Evolutionary conservation across 2,888 invertebrate genomes (phyloP).

Genomic region (Volucella bombylans): DNA sequence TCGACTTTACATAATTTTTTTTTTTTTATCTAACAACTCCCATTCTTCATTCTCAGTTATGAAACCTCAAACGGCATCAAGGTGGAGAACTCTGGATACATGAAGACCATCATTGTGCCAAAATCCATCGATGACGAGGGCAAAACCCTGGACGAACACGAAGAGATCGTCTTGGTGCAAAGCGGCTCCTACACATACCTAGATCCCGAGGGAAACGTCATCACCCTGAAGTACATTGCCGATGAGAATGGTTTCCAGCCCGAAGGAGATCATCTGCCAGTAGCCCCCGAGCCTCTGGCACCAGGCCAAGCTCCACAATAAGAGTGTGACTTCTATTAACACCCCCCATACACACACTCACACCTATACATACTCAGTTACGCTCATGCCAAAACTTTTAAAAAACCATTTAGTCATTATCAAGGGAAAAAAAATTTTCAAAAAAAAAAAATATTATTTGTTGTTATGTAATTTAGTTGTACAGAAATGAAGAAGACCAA

Average conservation of each 20-base stretch:
- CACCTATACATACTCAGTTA: conserved; percentile 41
- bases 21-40: conserved; percentile 2
- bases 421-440: conserved; percentile 15
- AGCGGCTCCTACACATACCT: conserved; percentile 88
- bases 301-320: conserved; percentile 41
- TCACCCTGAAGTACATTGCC: conserved; percentile 86
- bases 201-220: conserved; percentile 87
- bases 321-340: conserved; percentile 40
- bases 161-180: conserved; percentile 85
- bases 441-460: conserved; percentile 42
- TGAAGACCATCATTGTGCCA: conserved; percentile 85
- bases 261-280: conserved; percentile 86
- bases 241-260: conserved; percentile 89
- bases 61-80: conserved; percentile 91
- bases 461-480: conserved; percentile 73
- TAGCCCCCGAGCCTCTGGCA: conserved; percentile 81
- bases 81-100: conserved; percentile 88
- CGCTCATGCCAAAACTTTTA: conserved; percentile 64
- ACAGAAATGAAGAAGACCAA: conserved; percentile 55
- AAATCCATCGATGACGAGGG: conserved; percentile 82
- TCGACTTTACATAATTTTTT: not conserved
- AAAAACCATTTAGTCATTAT: conserved; percentile 68
- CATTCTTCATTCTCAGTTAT: conserved; percentile 83
- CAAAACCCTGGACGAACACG: conserved; percentile 84
- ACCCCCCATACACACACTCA: conserved; percentile 30